phyloP scores from a whole-genome alignment of 2,797 vertebrate species.

The Otolemur crassicaudatus region DNA sequence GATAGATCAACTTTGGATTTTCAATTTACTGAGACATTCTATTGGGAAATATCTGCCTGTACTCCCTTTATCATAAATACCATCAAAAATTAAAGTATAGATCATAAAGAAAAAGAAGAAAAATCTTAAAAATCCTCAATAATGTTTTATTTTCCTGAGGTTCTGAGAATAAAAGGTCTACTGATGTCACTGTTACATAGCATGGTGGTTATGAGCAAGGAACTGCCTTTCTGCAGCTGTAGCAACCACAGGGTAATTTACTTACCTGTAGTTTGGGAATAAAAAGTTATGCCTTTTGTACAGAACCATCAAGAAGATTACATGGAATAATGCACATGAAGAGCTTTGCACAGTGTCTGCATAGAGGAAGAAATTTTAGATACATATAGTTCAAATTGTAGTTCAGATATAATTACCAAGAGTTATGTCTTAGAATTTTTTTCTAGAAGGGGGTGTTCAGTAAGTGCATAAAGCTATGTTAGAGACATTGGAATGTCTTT shows the following conservation, averaged over 20 bases:
- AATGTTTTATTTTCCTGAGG: neutral
- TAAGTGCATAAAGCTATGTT: neutral
- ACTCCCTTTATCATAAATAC: neutral
- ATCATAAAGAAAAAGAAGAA: neutral
- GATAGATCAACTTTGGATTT: neutral
- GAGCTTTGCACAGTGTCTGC: neutral
- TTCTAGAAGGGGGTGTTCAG: neutral
- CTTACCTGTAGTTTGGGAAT: neutral
- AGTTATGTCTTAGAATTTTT: constrained; percentile 1
- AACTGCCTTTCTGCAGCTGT: neutral
- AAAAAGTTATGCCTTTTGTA: neutral
- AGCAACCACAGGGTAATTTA: neutral
- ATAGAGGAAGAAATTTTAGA: neutral
- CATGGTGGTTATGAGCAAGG: neutral
- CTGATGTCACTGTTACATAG: neutral
- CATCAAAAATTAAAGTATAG: neutral
- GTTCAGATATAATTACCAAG: neutral
- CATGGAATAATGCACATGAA: neutral
- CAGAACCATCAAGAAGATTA: neutral
- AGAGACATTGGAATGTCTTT: neutral
- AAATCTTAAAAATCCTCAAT: neutral
- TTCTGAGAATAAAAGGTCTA: neutral
- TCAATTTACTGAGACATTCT: constrained; percentile 6
- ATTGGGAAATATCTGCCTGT: neutral
- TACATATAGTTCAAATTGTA: neutral